These are phyloP conservation scores for Toxotes chatareus DNA, from an alignment of 2,113 vertebrate genomes.

Conservation along the genomic window DNA sequence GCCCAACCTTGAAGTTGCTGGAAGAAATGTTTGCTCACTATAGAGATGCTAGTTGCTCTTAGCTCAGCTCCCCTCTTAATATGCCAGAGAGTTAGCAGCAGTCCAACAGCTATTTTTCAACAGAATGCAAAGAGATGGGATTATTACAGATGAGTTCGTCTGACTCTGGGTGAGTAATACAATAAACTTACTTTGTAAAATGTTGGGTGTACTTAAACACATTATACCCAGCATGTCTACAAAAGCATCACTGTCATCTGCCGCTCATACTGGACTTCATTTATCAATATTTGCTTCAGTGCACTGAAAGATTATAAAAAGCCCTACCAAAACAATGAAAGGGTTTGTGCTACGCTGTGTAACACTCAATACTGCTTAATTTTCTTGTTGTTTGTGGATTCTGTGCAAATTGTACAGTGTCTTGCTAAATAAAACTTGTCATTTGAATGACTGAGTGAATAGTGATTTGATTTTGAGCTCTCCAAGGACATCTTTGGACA, in stretches of 20 bases:
- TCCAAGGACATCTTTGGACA: neutral
- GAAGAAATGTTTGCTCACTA: slow-evolving; percentile 59
- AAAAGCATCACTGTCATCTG: slow-evolving; percentile 68
- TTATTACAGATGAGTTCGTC: slow-evolving; percentile 77
- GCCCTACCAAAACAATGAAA: slow-evolving; percentile 18
- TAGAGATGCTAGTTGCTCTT: slow-evolving; percentile 56
- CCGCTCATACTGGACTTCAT: slow-evolving; percentile 57
- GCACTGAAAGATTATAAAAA: slow-evolving; percentile 16
- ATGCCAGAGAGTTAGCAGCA: slow-evolving; percentile 66
- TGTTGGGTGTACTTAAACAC: slow-evolving; percentile 61
- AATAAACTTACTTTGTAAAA: slow-evolving; percentile 76
- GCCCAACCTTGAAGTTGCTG: slow-evolving; percentile 68
- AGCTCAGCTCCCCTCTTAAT: slow-evolving; percentile 56
- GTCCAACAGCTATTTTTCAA: slow-evolving; percentile 73
- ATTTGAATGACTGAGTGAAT: neutral
- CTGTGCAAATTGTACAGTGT: neutral
- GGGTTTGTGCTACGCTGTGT: slow-evolving; percentile 29
- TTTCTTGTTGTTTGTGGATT: slow-evolving; percentile 26
- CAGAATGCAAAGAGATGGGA: slow-evolving; percentile 69
- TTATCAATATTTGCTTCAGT: slow-evolving; percentile 65
- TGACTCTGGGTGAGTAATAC: slow-evolving; percentile 73
- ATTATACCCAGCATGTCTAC: slow-evolving; percentile 52
- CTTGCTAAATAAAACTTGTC: neutral
- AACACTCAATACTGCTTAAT: neutral
- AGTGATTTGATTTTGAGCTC: slow-evolving; percentile 6